phyloP scores from a whole-genome alignment of 2,797 vertebrate species.

The Tokudaia tokunoshimensis region DNA sequence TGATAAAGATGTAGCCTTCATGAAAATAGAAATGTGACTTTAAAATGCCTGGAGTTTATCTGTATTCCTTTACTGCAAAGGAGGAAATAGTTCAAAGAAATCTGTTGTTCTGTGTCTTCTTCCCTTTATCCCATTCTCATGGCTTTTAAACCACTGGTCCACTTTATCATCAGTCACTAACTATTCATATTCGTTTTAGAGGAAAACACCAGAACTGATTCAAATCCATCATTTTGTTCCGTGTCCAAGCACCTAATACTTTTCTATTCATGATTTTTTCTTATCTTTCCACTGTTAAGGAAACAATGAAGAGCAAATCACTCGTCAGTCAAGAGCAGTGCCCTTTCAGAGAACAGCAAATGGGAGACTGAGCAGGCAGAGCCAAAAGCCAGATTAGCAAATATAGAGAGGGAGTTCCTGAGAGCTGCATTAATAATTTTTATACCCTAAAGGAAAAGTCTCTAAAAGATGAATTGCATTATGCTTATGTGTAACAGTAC shows the following conservation, averaged over 20 bases:
- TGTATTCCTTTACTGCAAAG: not conserved
- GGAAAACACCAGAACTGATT: not conserved
- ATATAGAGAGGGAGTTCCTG: not conserved
- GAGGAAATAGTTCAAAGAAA: not conserved
- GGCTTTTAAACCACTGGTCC: not conserved
- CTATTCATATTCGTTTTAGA: not conserved
- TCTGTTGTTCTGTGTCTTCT: not conserved
- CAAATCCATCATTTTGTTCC: not conserved
- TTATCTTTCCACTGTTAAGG: not conserved
- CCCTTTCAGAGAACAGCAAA: not conserved
- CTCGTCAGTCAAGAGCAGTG: too few species aligned
- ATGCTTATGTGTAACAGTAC: not conserved
- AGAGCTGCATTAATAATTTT: slow-evolving; percentile 27
- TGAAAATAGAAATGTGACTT: not conserved
- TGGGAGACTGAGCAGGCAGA: not conserved
- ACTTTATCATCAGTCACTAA: not conserved
- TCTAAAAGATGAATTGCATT: slow-evolving; percentile 45
- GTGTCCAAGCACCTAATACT: fast-evolving
- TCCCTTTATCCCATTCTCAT: not conserved
- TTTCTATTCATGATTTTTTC: not conserved
- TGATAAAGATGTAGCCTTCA: not conserved
- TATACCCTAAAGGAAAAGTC: not conserved
- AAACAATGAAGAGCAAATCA: not conserved
- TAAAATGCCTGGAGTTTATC: not conserved
- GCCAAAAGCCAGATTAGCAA: not conserved